Percentiles rank a stretch among this genome's conserved stretches.
Conservation (phyloP, 2,113 vertebrate genomes). For the Vulpes vulpes region DNA sequence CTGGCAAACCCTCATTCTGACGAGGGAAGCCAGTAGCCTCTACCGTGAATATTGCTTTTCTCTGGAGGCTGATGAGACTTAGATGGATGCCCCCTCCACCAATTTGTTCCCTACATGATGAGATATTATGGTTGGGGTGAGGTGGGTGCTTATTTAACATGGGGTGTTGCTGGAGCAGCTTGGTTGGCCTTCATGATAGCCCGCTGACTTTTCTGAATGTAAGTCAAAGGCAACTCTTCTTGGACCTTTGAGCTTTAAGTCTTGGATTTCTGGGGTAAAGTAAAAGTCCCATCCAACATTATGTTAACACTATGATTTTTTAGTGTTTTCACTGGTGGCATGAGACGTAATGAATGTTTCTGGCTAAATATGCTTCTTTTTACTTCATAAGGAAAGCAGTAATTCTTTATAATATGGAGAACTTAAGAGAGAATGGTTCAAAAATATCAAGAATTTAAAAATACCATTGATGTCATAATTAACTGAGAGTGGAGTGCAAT, state of each 20-base stretch:
- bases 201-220: neutral
- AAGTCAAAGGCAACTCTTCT: neutral
- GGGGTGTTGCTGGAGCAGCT: neutral
- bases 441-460: slow-evolving; percentile 32
- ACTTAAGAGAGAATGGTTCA: neutral
- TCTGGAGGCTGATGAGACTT: neutral
- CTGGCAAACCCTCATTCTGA: neutral
- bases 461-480: neutral
- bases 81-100: neutral
- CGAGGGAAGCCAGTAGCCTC: neutral
- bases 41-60: neutral
- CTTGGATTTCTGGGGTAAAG: neutral
- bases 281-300: neutral
- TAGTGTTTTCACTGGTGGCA: neutral
- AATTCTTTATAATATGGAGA: neutral
- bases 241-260: neutral
- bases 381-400: neutral
- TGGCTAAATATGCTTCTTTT: neutral
- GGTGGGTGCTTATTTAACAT: neutral
- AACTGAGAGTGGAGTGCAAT: neutral
- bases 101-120: neutral
- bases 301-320: neutral
- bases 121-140: neutral
- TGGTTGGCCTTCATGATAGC: neutral
- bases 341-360: neutral